Base-by-base conservation (phyloP, 1,140 invertebrate genomes). In the Aphis gossypii region DNA sequence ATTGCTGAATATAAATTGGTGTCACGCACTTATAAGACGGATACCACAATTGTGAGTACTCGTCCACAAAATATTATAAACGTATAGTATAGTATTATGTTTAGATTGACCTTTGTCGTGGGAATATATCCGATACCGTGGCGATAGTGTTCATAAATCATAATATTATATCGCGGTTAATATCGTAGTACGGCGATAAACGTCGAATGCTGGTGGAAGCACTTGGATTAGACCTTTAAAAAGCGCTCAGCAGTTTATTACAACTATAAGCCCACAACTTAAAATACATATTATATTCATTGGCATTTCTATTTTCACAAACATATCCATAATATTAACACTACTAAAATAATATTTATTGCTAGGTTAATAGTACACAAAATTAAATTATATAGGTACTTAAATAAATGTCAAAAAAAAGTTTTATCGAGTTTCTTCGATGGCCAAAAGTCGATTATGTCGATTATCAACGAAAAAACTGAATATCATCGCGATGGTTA, bases 401-500 rank as follows among this genome's bases (percentile, higher is more conserved):
- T n/a, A n/a, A n/a, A n/a, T 76, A 35, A n/a, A 2, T 41, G 38
- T 76, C 14, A 9, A 76, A 68, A 76, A n/a, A 18, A 76, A 76
- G 25, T 89, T 51, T 38, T 23, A 20, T 51, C n/a, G 87, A 25
- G 51, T 90, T 90, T 90, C 87, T 90, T 90, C 88, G 88, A 90
- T 60, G 88, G 88, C 88, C 88, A 90, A 90, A 90, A 60, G 51
- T 90, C 88, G 88, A 90, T 90, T 41, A 38, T 60, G 88, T 90
- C 51, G 54, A 90, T 90, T 60, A 90, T 90, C 88, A 60, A 90
- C 88, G 88, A 90, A 90, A 90, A 90, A 90, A 90, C 87, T 25
- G 54, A 46, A n/a, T 21, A 51, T 25, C 46, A 41, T 44, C 4
- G 23, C 38, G 11, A 86, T 44, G 83, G 25, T 76, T 83, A 4